Evolutionary conservation across 2,797 vertebrate species (phyloP), one percentile per base, ranked within the genome.

Genomic region (Heliangelus exortis): DNA sequence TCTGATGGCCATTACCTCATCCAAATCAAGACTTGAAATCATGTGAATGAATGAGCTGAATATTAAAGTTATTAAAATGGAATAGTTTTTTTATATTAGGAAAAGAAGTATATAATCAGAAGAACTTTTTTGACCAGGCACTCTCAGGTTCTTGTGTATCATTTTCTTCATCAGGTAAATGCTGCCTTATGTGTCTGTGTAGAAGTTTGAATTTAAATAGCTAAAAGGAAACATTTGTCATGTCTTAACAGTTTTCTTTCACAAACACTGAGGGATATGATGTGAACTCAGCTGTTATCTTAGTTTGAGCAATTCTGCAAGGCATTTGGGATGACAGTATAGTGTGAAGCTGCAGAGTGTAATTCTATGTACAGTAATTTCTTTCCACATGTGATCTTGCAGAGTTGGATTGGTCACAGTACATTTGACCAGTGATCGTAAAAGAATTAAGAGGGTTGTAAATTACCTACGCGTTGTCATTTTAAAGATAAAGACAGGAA

Each of bases 401-500:
- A 67, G 88, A 51, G 25, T 50, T 95, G 87, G 76, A 91, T 89
- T 93, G 51, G 91, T 92, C 97, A 86, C 93, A 87, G 87, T 96
- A 63, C 87, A 62, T 90, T 96, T 92, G 36, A 96, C 74, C 79
- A 84, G 90, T 68, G 90, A 93, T 95, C 90, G 94, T 96, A 92
- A 96, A 96, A 92, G 97, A 96, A 96, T 95, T 92, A 86, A 47
- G 11, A 72, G 78, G 90, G 74, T 15, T 95, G 71, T 97, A 97
- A 98, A 97, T 97, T 72, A 95, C 94, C 86, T 51, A 71, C 18
- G 57, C 88, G 61, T 95, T 96, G 96, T 90, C 93, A 94, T 96
- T 94, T 95, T 85, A 93, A 97, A 97, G 97, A 95, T 87, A 95
- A 97, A 96, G 96, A 93, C 87, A 66, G 73, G 92, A 93, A 91